Conservation (phyloP, 2,888 invertebrate genomes). For the Mantis religiosa region DNA sequence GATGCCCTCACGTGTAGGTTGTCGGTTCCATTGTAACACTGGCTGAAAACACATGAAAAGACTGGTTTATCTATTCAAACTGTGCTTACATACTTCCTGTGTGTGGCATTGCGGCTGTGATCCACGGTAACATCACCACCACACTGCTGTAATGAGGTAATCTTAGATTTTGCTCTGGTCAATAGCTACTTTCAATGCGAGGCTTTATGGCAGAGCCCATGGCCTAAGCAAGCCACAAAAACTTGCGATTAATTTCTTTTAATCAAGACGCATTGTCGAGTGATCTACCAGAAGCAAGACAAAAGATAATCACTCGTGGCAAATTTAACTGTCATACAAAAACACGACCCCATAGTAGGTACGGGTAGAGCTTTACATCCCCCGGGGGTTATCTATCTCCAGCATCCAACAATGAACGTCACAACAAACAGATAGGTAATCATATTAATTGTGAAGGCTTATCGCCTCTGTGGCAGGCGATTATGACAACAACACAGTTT, state of each 20-base stretch:
- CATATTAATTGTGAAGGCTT: not conserved
- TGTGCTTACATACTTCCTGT: no score
- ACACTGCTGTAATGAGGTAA: not conserved
- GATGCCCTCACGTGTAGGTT: no score
- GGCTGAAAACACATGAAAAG: no score
- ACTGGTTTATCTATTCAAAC: no score
- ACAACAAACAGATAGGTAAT: not conserved
- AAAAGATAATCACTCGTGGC: not conserved
- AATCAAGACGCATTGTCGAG: not conserved
- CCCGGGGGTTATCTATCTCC: not conserved
- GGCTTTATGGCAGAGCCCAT: not conserved
- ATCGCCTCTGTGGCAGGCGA: not conserved
- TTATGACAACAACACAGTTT: not conserved
- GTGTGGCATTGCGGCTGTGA: no score
- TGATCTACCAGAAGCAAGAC: not conserved
- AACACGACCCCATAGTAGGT: not conserved
- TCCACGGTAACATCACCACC: no score
- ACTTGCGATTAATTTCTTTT: not conserved
- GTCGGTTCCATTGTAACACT: no score
- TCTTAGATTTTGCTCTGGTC: not conserved
- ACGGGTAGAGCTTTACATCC: not conserved
- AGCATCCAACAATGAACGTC: not conserved
- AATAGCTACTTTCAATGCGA: not conserved
- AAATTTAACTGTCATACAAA: not conserved
- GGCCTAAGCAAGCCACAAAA: not conserved